A percentile compares a stretch with the other conserved stretches of the same genome.
These are phyloP conservation scores for Catostylus mosaicus DNA, from an alignment of 30 jellyfish, hydroid and myxozoan species.

Conservation along the genomic window DNA sequence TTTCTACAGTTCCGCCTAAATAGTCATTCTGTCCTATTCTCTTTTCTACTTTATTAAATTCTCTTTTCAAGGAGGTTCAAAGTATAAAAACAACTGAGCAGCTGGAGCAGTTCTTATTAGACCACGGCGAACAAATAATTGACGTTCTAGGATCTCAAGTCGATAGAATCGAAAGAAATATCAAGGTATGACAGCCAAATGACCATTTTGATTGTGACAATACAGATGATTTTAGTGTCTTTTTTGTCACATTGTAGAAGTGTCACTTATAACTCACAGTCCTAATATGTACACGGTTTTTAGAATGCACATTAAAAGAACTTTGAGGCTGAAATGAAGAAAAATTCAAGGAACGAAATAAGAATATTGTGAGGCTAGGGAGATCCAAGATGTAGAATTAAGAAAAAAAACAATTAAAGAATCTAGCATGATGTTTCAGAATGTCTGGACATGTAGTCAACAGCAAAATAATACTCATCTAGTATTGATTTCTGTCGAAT, in stretches of 20 bases:
- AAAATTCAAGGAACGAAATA: too few relatives aligned
- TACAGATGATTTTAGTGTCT: neutral
- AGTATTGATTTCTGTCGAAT: too few relatives aligned
- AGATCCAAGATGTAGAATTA: too few relatives aligned
- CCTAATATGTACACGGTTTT: too few relatives aligned
- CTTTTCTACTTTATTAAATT: neutral
- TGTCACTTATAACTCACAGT: too few relatives aligned
- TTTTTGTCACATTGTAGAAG: neutral
- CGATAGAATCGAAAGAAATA: constrained; percentile 94
- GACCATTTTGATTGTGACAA: neutral
- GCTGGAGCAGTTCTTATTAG: constrained; percentile 84
- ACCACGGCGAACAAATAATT: constrained; percentile 97
- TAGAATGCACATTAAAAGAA: too few relatives aligned
- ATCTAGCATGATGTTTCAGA: too few relatives aligned
- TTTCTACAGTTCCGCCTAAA: neutral
- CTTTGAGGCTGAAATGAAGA: too few relatives aligned
- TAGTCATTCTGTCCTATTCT: neutral
- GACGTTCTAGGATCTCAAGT: constrained; percentile 98
- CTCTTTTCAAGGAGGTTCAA: constrained; percentile 68
- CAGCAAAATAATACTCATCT: too few relatives aligned
- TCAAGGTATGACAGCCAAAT: constrained; percentile 60
- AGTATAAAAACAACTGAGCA: constrained; percentile 83
- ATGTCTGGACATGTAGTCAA: too few relatives aligned
- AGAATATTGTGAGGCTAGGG: too few relatives aligned
- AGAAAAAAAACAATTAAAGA: too few relatives aligned